Evolutionary conservation across 2,888 invertebrate species (phyloP).

Genomic region (Lasioglossum leucozonium): DNA sequence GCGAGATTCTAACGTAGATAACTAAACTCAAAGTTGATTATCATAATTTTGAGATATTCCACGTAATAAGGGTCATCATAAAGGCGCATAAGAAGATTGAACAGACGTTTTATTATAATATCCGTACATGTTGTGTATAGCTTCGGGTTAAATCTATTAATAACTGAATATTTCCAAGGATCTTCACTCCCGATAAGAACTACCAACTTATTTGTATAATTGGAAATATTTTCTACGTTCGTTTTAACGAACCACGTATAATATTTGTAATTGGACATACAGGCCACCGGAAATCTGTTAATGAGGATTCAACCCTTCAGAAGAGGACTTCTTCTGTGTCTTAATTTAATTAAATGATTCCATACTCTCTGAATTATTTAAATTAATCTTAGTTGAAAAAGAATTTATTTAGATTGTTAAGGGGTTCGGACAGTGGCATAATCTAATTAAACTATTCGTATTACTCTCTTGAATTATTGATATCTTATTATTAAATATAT

Average conservation of each 20-base stretch:
- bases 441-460: not conserved
- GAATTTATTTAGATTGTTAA: not conserved
- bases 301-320: not conserved
- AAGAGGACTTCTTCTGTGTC: not conserved
- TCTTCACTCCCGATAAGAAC: not conserved
- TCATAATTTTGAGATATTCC: not conserved
- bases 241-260: not conserved
- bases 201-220: slow-evolving; percentile 1
- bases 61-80: not conserved
- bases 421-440: not conserved
- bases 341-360: not conserved
- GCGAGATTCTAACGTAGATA: not conserved
- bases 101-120: not conserved
- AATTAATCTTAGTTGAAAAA: not conserved
- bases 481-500: not conserved
- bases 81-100: not conserved
- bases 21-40: not conserved
- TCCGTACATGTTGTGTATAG: not conserved
- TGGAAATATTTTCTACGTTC: not conserved
- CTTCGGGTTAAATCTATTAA: not conserved
- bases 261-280: not conserved
- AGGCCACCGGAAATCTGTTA: not conserved
- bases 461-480: not conserved
- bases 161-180: not conserved
- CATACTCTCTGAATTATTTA: not conserved